phyloP scores from a whole-genome alignment of 2,797 vertebrate species.

The Mormyrops boulengeri region DNA sequence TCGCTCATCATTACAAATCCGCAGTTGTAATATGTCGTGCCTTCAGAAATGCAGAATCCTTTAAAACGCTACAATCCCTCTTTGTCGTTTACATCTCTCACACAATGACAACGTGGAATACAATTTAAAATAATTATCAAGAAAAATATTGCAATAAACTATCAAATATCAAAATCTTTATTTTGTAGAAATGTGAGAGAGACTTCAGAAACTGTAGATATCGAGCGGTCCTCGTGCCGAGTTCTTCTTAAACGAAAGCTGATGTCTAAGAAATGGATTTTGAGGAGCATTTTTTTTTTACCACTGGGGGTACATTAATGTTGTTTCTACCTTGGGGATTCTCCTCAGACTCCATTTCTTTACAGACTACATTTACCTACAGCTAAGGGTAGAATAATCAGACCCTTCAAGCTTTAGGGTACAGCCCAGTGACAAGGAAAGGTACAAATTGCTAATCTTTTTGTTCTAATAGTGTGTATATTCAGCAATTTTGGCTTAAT shows the following conservation, averaged over 20 bases:
- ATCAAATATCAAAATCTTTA: background rate
- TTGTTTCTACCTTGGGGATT: background rate
- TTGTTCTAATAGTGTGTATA: no score
- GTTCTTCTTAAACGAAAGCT: background rate
- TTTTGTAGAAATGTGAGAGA: background rate
- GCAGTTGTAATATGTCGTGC: background rate
- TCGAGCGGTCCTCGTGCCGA: background rate
- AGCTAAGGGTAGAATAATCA: background rate
- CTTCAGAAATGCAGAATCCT: background rate
- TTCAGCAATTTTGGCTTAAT: no score
- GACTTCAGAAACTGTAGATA: background rate
- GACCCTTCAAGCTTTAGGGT: no score
- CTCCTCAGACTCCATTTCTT: background rate
- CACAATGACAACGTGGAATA: background rate
- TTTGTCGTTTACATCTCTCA: background rate
- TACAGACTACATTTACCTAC: background rate
- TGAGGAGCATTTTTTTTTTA: background rate
- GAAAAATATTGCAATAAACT: background rate
- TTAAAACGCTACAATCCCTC: background rate
- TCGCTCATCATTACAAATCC: background rate
- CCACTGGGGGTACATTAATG: background rate
- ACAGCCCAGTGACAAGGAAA: background rate
- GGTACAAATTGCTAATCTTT: background rate
- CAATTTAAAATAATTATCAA: background rate
- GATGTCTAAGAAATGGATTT: background rate